A percentile compares a stretch with the other conserved stretches of the same genome.
phyloP scores from a whole-genome alignment of 1,140 invertebrate species.

The Psix sp. region DNA sequence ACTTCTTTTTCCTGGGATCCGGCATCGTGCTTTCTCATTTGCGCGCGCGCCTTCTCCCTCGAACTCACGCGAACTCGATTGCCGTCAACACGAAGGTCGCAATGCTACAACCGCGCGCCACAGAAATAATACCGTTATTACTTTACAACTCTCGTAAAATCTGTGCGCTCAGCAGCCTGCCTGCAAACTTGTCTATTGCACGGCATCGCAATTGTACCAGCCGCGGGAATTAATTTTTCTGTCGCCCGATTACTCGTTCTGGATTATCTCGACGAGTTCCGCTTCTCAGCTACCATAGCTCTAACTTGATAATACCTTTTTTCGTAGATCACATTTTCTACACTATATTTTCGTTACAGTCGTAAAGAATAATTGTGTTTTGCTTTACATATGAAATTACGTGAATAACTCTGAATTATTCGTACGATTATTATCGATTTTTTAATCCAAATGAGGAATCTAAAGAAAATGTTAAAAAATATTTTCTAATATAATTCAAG shows the following conservation, averaged over 20 bases:
- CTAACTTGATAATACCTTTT: too few relatives aligned
- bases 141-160: conserved; percentile 70
- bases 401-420: too few relatives aligned
- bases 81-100: conserved; percentile 53
- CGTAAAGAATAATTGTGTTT: too few relatives aligned
- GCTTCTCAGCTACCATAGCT: background rate
- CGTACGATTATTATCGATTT: too few relatives aligned
- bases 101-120: conserved; percentile 58
- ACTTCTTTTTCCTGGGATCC: conserved; percentile 54
- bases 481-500: too few relatives aligned
- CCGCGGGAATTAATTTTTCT: conserved; percentile 30
- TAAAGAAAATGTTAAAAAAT: too few relatives aligned
- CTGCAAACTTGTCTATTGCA: conserved; percentile 44
- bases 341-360: too few relatives aligned
- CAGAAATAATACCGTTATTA: conserved; percentile 68
- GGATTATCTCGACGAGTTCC: conserved; percentile 6
- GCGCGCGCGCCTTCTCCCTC: conserved; percentile 21
- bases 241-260: conserved; percentile 10
- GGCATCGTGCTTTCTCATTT: conserved; percentile 38
- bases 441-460: too few relatives aligned
- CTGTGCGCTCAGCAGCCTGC: conserved; percentile 44
- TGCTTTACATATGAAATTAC: too few relatives aligned
- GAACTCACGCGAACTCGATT: conserved; percentile 36
- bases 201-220: conserved; percentile 23
- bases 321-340: too few relatives aligned